These are phyloP conservation scores for Papilio polytes DNA, from an alignment of 1,140 invertebrate genomes.

Conservation along the genomic window DNA sequence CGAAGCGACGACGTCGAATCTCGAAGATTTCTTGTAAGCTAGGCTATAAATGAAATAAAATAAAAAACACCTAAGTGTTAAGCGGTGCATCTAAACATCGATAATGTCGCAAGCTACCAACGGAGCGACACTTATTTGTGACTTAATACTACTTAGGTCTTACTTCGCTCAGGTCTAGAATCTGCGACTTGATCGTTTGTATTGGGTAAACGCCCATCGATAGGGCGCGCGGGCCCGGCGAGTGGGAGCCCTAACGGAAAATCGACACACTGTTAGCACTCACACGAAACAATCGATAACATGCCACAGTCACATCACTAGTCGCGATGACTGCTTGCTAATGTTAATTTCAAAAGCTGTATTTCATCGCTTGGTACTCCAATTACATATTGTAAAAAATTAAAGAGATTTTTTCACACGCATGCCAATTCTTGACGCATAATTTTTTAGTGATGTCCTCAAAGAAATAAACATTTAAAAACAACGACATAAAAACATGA, in stretches of 20 bases:
- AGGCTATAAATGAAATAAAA: conserved; percentile 53
- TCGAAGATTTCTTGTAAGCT: conserved; percentile 56
- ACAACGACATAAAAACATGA: conserved; percentile 65
- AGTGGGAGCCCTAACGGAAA: conserved; percentile 91
- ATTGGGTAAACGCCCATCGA: conserved; percentile 95
- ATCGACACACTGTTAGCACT: conserved; percentile 84
- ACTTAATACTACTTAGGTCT: conserved; percentile 84
- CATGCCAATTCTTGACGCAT: conserved; percentile 61
- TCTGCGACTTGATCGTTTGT: conserved; percentile 93
- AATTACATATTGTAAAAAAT: conserved; percentile 49
- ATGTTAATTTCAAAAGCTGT: conserved; percentile 72
- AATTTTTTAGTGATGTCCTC: conserved; percentile 45
- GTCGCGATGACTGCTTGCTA: conserved; percentile 58
- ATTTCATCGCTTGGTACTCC: conserved; percentile 54
- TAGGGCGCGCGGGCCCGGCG: conserved; percentile 92
- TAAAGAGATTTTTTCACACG: conserved; percentile 53
- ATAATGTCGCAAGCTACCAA: conserved; percentile 75
- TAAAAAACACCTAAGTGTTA: conserved; percentile 76
- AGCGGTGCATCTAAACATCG: conserved; percentile 82
- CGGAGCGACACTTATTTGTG: conserved; percentile 71
- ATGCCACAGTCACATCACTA: conserved; percentile 67
- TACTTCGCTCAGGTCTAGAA: conserved; percentile 94
- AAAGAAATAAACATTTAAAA: conserved; percentile 66
- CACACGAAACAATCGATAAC: conserved; percentile 76
- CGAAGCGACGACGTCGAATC: conserved; percentile 57